phyloP scores from a whole-genome alignment of 2,888 invertebrate genomes.

The Morinoia aosen region DNA sequence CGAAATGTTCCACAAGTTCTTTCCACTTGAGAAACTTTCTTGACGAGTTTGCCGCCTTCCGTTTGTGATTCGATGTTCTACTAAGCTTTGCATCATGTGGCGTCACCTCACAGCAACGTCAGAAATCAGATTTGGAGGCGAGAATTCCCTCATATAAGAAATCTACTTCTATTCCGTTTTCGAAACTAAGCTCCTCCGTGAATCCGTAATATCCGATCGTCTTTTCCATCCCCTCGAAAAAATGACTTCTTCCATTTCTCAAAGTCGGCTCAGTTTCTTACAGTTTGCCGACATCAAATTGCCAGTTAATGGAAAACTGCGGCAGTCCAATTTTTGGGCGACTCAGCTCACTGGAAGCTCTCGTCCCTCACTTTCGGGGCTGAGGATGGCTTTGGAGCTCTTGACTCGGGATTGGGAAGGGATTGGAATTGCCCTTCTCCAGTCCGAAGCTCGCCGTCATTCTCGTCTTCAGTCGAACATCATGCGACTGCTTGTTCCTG shows the following conservation, averaged over 20 bases:
- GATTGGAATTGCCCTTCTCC: not conserved
- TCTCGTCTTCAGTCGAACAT: not conserved
- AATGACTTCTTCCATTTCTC: not conserved
- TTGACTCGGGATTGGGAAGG: not conserved
- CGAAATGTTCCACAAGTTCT: not conserved
- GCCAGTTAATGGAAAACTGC: conserved; percentile 2
- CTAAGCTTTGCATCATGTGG: not conserved
- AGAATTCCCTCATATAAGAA: not conserved
- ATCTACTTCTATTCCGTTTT: not conserved
- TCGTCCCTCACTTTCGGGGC: not conserved
- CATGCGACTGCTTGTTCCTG: not conserved
- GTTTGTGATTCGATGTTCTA: not conserved
- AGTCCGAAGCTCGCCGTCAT: not conserved
- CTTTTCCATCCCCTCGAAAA: not conserved
- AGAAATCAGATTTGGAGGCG: not conserved
- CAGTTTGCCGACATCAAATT: not conserved
- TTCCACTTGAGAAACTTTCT: not conserved
- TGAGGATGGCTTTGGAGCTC: not conserved
- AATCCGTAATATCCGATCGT: not conserved
- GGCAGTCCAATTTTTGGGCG: not conserved
- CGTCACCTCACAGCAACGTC: not conserved
- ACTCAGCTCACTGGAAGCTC: not conserved
- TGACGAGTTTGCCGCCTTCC: not conserved
- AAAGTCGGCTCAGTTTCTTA: not conserved
- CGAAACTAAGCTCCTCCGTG: not conserved